A percentile compares a stretch with the other conserved stretches of the same genome.
Evolutionary conservation across 2,113 vertebrate genomes (phyloP).

Genomic region (Onychostruthus taczanowskii): DNA sequence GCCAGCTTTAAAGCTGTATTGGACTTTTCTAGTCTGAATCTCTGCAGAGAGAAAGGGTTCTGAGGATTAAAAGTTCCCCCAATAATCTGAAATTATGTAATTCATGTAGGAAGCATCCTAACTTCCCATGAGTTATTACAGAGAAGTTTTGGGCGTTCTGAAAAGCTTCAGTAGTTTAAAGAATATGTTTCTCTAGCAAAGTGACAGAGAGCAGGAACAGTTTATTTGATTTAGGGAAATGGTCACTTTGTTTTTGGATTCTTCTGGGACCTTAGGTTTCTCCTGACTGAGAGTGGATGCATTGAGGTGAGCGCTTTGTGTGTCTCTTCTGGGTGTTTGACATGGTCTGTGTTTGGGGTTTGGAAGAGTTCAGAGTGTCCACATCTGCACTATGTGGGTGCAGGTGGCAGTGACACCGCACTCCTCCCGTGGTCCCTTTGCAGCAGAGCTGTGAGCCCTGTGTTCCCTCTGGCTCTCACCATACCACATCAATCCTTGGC

Average conservation of each 20-base stretch:
- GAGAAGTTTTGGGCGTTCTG: not conserved
- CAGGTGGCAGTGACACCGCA: rapidly evolving
- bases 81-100: not conserved
- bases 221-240: not conserved
- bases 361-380: not conserved
- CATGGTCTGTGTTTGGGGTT: not conserved
- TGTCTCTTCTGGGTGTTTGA: not conserved
- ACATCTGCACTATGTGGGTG: not conserved
- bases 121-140: not conserved
- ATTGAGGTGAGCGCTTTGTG: rapidly evolving
- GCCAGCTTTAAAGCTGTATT: not conserved
- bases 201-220: not conserved
- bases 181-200: not conserved
- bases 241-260: not conserved
- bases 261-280: not conserved
- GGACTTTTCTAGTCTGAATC: not conserved
- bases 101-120: not conserved
- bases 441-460: not conserved
- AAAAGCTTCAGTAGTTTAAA: not conserved
- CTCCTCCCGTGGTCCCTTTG: not conserved
- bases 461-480: not conserved
- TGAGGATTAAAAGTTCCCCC: not conserved
- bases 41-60: not conserved
- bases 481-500: not conserved
- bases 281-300: not conserved